Base-by-base conservation (phyloP, 1,140 invertebrate genomes). In the Cydia fagiglandana region DNA sequence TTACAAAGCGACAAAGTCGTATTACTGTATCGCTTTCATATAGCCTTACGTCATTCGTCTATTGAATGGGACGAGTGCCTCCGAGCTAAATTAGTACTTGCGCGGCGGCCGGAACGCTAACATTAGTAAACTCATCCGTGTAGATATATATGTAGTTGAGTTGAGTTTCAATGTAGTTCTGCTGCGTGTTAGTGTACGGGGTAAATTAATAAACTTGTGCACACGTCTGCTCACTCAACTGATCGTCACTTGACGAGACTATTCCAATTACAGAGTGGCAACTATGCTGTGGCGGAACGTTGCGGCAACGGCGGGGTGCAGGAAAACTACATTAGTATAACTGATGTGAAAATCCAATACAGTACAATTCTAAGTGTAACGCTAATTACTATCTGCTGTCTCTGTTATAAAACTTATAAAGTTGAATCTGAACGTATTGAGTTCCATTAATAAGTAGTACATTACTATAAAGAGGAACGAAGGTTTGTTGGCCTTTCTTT, bases 201-300 rank as follows among this genome's bases (percentile, higher is more conserved):
- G 66, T 41, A 70, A 70, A 70, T 70, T 38, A 70, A 70, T 70
- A 70, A 70, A 70, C 30, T 70, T 70, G 34, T 38, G 66, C 66
- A 70, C 66, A 38, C 66, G 66, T 70, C 66, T 70, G 66, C 66
- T 70, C 66, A 17, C 34, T 70, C 30, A 70, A 45, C 66, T 70
- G 66, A 70, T 70, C 66, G 38, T 70, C 66, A 70, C 66, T 70
- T 70, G 66, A 70, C 66, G n/a, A 70, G 66, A 70, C 66, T 70
- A 70, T 70, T 70, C 30, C 66, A 70, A 70, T 70, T 70, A 70
- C 66, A 70, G 66, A 70, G 66, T 70, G 34, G 66, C 66, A 70
- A 70, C 66, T 38, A 17, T 70, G 66, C 64, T 38, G 24, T 10
- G 64, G n/a, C 66, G 30, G 34, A 70, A 70, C 66, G 34, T 17